phyloP scores from a whole-genome alignment of 2,888 invertebrate genomes.

The Candidula unifasciata region DNA sequence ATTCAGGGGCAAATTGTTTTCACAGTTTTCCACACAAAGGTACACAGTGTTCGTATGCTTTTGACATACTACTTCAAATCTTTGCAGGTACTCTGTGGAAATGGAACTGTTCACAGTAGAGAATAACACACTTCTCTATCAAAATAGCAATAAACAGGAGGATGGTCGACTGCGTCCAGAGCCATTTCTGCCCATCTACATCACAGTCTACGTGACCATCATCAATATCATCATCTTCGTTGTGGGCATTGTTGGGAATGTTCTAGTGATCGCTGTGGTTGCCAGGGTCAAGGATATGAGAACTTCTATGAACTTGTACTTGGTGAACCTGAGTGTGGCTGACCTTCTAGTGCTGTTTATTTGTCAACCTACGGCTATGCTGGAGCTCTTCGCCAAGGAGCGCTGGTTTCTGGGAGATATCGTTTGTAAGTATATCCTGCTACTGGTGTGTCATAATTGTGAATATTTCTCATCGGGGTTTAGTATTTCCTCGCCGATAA shows the following conservation, averaged over 20 bases:
- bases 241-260: constrained; percentile 14
- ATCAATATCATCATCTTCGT: constrained; percentile 34
- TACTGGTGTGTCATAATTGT: too few relatives aligned
- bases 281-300: constrained; percentile 94
- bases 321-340: constrained; percentile 94
- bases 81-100: neutral
- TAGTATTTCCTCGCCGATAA: too few relatives aligned
- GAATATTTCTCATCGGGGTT: too few relatives aligned
- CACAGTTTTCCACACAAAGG: neutral
- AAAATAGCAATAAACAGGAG: neutral
- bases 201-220: constrained; percentile 27
- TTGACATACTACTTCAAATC: neutral
- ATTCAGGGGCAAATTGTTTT: neutral
- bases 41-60: neutral
- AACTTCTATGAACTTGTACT: constrained; percentile 95
- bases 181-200: constrained; percentile 16
- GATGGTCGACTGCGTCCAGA: neutral
- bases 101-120: neutral
- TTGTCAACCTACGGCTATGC: constrained; percentile 93
- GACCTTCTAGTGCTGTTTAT: constrained; percentile 93
- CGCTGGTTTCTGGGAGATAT: constrained; percentile 94
- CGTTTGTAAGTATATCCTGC: constrained; percentile 88
- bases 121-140: neutral
- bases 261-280: constrained; percentile 82
- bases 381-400: constrained; percentile 93